Conservation (phyloP, 2,888 invertebrate species). For the Nymphalis c-album region DNA sequence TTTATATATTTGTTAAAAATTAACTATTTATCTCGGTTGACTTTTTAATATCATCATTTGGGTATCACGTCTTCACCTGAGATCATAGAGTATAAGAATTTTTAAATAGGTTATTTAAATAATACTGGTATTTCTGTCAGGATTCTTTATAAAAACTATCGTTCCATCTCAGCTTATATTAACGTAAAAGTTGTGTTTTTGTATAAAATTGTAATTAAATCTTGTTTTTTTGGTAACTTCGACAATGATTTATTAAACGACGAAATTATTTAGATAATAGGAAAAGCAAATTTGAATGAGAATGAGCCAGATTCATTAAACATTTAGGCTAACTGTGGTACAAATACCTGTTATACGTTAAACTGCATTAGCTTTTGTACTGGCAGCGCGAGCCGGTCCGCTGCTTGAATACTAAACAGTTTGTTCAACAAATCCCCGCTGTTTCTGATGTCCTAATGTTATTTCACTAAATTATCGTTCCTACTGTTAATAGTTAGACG, state of each 20-base stretch:
- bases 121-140: too few relatives aligned
- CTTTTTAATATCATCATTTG: too few relatives aligned
- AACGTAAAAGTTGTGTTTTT: too few relatives aligned
- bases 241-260: background rate
- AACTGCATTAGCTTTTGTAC: constrained; percentile 47
- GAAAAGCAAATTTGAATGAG: constrained; percentile 19
- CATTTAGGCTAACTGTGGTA: constrained; percentile 28
- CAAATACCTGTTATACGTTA: constrained; percentile 43
- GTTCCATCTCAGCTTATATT: too few relatives aligned
- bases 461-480: constrained; percentile 27
- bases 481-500: constrained; percentile 19
- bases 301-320: constrained; percentile 21
- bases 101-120: too few relatives aligned
- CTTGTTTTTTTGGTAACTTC: too few relatives aligned
- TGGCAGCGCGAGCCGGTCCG: constrained; percentile 49
- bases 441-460: constrained; percentile 36
- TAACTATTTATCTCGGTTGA: too few relatives aligned
- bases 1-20: too few relatives aligned
- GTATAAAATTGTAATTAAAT: too few relatives aligned
- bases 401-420: constrained; percentile 61
- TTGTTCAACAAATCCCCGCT: constrained; percentile 49
- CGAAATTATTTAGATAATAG: background rate
- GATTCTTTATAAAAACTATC: too few relatives aligned
- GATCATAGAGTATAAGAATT: too few relatives aligned
- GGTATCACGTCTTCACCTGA: too few relatives aligned